A percentile compares a stretch with the other conserved stretches of the same genome.
Evolutionary conservation across 2,113 vertebrate species (phyloP).

Genomic region (Platysteira castanea): DNA sequence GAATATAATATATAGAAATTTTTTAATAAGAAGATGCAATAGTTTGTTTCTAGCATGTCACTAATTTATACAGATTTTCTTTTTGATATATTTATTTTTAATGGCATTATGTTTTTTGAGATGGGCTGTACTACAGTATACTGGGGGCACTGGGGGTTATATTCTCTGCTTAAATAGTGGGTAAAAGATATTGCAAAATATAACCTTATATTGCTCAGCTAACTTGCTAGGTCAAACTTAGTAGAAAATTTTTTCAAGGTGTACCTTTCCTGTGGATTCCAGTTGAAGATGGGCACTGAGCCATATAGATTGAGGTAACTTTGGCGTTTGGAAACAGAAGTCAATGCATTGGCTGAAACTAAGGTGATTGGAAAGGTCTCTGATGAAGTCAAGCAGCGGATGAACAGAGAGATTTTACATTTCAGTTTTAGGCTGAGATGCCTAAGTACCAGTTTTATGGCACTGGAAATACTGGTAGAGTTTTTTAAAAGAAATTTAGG

Average conservation of each 20-base stretch:
- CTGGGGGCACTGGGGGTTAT: background rate
- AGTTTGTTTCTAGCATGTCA: background rate
- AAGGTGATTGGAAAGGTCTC: background rate
- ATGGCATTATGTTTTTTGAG: background rate
- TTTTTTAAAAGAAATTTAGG: background rate
- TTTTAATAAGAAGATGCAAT: background rate
- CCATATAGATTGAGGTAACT: background rate
- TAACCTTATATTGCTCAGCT: background rate
- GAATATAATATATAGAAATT: background rate
- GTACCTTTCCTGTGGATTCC: background rate
- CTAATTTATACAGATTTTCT: slow-evolving; percentile 29
- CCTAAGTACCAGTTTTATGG: background rate
- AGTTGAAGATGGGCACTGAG: background rate
- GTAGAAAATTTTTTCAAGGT: background rate
- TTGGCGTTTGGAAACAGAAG: background rate
- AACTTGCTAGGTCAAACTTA: background rate
- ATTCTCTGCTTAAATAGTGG: background rate
- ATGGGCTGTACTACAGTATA: background rate
- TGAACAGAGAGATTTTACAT: background rate
- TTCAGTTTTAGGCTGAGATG: background rate
- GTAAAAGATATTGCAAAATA: background rate
- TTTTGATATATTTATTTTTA: background rate
- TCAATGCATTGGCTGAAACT: background rate
- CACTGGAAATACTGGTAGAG: background rate
- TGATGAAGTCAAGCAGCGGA: background rate